These are phyloP conservation scores for Agrilus mali DNA, from an alignment of 2,888 invertebrate species.

Conservation along the genomic window DNA sequence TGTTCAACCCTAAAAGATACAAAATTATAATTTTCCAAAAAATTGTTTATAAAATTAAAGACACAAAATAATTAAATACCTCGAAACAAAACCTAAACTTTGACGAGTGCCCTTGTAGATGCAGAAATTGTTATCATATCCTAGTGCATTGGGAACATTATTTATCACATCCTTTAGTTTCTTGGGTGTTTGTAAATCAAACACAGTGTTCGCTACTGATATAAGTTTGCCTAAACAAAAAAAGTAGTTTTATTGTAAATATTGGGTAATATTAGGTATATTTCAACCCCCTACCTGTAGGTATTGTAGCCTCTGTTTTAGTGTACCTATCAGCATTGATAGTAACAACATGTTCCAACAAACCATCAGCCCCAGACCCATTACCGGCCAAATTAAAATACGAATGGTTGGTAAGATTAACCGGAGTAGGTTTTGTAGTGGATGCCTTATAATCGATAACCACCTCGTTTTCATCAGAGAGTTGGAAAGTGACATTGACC, in stretches of 20 bases:
- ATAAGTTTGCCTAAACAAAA: conserved; percentile 48
- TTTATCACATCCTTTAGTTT: conserved; percentile 53
- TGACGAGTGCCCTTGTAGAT: conserved; percentile 47
- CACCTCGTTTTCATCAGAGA: conserved; percentile 63
- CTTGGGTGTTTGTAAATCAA: conserved; percentile 59
- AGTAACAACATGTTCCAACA: conserved; percentile 56
- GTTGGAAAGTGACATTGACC: conserved; percentile 54
- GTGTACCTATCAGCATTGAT: conserved; percentile 70
- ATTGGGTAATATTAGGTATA: neutral
- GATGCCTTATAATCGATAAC: conserved; percentile 63
- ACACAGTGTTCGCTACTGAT: conserved; percentile 55
- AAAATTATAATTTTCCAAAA: neutral
- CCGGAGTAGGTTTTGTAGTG: conserved; percentile 64
- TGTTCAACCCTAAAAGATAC: conserved; percentile 43
- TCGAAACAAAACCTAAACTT: conserved; percentile 47
- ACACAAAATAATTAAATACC: conserved; percentile 27
- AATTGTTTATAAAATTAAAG: neutral
- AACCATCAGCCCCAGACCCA: conserved; percentile 49
- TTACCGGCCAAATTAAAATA: conserved; percentile 93
- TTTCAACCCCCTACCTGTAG: conserved; percentile 45
- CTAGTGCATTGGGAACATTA: conserved; percentile 49
- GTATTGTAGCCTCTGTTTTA: conserved; percentile 55
- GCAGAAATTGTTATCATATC: conserved; percentile 78
- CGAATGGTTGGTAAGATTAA: conserved; percentile 79
- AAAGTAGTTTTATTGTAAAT: neutral